A percentile compares a stretch with the other conserved stretches of the same genome.
Conservation (phyloP, 1,140 invertebrate species). For the Cylas formicarius region DNA sequence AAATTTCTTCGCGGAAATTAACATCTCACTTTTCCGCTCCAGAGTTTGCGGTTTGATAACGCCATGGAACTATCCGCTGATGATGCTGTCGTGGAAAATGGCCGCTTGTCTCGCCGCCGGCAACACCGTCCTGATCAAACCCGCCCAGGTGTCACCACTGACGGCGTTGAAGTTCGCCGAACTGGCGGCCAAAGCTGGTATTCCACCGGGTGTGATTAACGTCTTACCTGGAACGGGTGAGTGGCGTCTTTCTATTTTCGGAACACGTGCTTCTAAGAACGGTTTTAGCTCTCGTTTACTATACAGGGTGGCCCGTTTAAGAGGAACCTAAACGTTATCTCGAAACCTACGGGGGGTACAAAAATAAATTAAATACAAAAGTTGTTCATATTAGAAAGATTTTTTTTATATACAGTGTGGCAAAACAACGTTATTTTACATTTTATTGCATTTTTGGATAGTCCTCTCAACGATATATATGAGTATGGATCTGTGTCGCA, state of each 20-base stretch:
- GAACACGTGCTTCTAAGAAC: no score
- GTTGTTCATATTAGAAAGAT: no score
- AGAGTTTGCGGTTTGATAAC: conserved; percentile 91
- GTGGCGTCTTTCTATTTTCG: no score
- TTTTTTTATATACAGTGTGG: conserved; percentile 2
- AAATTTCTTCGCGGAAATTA: conserved; percentile 5
- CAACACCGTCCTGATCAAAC: conserved; percentile 90
- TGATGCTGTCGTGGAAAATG: conserved; percentile 99
- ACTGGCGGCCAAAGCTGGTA: conserved; percentile 74
- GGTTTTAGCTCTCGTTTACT: no score
- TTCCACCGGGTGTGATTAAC: conserved; percentile 92
- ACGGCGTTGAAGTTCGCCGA: conserved; percentile 93
- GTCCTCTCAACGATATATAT: no score
- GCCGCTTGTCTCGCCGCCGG: conserved; percentile 91
- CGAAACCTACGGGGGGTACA: no score
- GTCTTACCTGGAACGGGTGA: conserved; percentile 76
- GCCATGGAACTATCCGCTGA: conserved; percentile 96
- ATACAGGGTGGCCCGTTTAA: no score
- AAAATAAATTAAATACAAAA: no score
- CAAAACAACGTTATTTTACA: no score
- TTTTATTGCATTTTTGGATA: no score
- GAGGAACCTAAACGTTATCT: no score
- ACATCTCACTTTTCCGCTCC: conserved; percentile 17
- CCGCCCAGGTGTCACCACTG: conserved; percentile 85
- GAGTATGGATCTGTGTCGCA: no score